These are phyloP conservation scores for Nomada ruficornis DNA, from an alignment of 2,888 invertebrate species.

Conservation along the genomic window DNA sequence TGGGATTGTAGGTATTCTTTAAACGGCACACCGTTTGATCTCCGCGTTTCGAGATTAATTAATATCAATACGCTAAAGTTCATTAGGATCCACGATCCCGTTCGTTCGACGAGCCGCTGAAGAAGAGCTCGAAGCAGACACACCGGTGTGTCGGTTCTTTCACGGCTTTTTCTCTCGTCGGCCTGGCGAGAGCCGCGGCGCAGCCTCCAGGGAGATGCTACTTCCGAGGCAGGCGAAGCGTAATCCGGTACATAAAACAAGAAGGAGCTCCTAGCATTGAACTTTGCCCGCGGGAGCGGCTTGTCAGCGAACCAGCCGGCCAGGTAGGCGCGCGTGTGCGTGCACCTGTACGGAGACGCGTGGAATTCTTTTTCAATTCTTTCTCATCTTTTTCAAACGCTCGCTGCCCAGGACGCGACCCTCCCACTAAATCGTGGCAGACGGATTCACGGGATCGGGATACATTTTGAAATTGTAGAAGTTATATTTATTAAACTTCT, in stretches of 20 bases:
- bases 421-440: constrained; percentile 72
- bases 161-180: constrained; percentile 16
- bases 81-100: background rate
- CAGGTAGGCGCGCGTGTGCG: constrained; percentile 40
- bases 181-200: constrained; percentile 30
- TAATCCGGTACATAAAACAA: constrained; percentile 71
- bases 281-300: constrained; percentile 71
- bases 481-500: no score
- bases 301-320: constrained; percentile 61
- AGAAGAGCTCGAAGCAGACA: constrained; percentile 38
- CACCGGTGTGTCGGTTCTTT: constrained; percentile 30
- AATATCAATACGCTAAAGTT: background rate
- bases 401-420: constrained; percentile 65
- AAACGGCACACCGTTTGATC: background rate
- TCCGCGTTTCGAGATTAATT: background rate
- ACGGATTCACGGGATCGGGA: constrained; percentile 65
- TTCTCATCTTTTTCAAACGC: background rate
- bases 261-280: constrained; percentile 66
- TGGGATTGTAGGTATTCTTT: no score
- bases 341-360: constrained; percentile 32
- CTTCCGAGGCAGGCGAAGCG: constrained; percentile 61
- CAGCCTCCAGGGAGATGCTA: constrained; percentile 58
- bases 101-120: constrained; percentile 11
- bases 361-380: constrained; percentile 9
- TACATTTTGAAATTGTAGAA: background rate